Evolutionary conservation across 2,113 vertebrate genomes (phyloP), one percentile per base, ranked within the genome.

Genomic region (Triplophysa siluroides): DNA sequence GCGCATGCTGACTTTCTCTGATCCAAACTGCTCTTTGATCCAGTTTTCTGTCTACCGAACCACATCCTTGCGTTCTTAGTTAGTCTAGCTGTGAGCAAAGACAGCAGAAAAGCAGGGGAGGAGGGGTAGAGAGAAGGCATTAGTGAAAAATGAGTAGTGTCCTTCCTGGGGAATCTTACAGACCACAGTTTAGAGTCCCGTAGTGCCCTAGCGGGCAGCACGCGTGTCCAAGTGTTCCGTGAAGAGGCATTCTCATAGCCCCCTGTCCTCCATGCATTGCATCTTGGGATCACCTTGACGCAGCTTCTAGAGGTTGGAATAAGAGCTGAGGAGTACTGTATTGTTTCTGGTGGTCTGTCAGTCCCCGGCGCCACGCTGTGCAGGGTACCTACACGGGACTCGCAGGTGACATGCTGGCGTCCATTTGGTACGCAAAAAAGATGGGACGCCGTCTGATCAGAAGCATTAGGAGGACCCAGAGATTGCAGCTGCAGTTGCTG

Each of bases 401-500:
- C 11, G 60, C 16, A 67, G 62, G 52, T 83, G 78, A 83, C 83
- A 93, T 93, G 92, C 86, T 93, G 83, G 66, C 92, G 5, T 91
- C 86, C 18, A 79, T 90, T 50, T 93, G 92, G 89, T 81, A 16
- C 52, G 89, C 90, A 67, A 91, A 84, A 83, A 90, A 84, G 86
- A 84, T 90, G 88, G 88, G 91, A 83, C 83, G 86, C 45, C 88
- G 88, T n/a, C 85, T 91, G 70, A 88, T 91, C 80, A 85, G 79
- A 81, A 88, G 83, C 21, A 78, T 91, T 24, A 2, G 80, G 82
- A 88, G 89, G 79, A 88, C 85, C 78, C 87, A 85, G 80, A 87
- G 85, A 65, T 88, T 90, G 52, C 83, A 85, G 68, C 83, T 85
- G 84, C 87, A 86, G 63, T 85, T 86, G 83, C 80, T 88, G 92